Conservation (phyloP, 2,797 vertebrate species). For the Otus scops region DNA sequence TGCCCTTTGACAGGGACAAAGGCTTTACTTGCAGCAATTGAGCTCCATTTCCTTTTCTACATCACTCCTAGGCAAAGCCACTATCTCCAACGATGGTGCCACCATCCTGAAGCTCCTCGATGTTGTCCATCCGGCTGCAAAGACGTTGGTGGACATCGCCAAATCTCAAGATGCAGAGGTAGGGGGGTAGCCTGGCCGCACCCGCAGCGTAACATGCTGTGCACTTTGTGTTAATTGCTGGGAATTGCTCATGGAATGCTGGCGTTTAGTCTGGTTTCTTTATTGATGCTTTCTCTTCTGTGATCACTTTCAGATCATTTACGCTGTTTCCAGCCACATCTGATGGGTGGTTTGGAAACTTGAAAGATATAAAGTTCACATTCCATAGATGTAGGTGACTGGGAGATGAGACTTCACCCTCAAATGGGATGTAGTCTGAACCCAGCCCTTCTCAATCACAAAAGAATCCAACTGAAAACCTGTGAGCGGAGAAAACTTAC, state of each 20-base stretch:
- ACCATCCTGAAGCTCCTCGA: conserved; percentile 97
- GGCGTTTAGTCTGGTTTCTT: neutral
- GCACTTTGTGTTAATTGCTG: fast-evolving
- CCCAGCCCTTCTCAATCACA: neutral
- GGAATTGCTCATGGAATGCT: neutral
- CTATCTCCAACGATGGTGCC: conserved; percentile 97
- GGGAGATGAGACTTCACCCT: neutral
- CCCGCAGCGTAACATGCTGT: fast-evolving
- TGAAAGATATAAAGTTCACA: fast-evolving
- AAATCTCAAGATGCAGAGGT: conserved; percentile 98
- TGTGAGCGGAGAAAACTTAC: neutral
- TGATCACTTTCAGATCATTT: neutral
- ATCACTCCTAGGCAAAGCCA: conserved; percentile 87
- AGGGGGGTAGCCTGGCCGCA: neutral
- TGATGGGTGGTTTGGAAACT: neutral
- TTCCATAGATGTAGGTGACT: fast-evolving
- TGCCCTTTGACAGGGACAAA: neutral
- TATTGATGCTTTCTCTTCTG: neutral
- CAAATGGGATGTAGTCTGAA: fast-evolving
- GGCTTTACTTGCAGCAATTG: fast-evolving
- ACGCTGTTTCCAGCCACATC: neutral
- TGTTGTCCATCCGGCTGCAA: conserved; percentile 95
- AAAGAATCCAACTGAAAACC: neutral
- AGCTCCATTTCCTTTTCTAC: neutral
- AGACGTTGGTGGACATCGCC: conserved; percentile 96